Evolutionary conservation across 2,888 invertebrate genomes (phyloP), one percentile per base, ranked within the genome.

Genomic region (Mechanitis messenoides): DNA sequence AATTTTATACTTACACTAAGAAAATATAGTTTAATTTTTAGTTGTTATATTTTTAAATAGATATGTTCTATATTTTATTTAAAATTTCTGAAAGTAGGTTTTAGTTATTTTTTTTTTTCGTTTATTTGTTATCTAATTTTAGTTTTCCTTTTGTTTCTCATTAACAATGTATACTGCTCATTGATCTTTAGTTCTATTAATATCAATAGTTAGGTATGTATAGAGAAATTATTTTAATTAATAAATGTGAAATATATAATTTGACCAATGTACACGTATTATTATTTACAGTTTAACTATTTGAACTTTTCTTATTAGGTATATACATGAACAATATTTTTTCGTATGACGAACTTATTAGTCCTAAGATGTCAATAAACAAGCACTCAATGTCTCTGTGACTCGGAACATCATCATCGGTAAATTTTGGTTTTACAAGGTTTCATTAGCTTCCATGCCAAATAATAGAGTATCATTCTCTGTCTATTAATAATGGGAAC

Each of bases 171-270:
- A 33, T 47, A 57, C 35, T 47, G 35, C n/a, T 56, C 45, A 45
- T 56, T 42, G 7, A 56, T 11, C 45, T 45, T 56, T 56, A 56
- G 45, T 45, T 59, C 53, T 46, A 55, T 20, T 35, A 45, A 53
- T 11, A 56, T 38, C 46, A 33, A 56, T 28, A 46, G 35, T 59
- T 58, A 61, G 58, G 56, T 55, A 62, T 59, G 38, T 54, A 58
- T 61, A 55, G 45, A 63, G 61, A 65, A 62, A 65, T 65, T 64
- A 68, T 65, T 70, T 65, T 61, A 65, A 63, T 56, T 55, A 70
- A 58, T 65, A 60, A 64, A 68, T 64, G 64, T 68, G 63, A 73
- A 73, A 73, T 71, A 72, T 73, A 72, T 71, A 68, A 72, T 73
- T 72, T 73, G 60, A 66, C 58, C 56, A 70, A 42, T 61, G 58